Percentiles rank a stretch among this genome's conserved stretches.
These are phyloP conservation scores for Gymnorhina tibicen DNA, from an alignment of 2,113 vertebrate species.

Conservation along the genomic window DNA sequence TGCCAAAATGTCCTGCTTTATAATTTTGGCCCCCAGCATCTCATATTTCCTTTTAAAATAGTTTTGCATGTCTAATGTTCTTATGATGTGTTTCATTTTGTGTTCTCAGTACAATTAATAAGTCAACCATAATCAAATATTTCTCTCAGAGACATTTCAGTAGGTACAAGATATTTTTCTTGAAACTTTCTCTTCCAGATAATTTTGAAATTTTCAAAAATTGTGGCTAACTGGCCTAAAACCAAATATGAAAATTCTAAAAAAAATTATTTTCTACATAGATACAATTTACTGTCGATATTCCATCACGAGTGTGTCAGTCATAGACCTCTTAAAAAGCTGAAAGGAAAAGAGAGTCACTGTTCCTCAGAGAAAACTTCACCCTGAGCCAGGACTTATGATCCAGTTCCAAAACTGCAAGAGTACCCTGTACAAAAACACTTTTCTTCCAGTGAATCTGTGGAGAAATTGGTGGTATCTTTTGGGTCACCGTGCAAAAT, in stretches of 20 bases:
- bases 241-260: not conserved
- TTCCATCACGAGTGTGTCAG: not conserved
- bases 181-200: not conserved
- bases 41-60: conserved; percentile 24
- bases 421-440: not conserved
- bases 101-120: conserved; percentile 33
- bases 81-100: conserved; percentile 44
- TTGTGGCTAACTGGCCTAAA: not conserved
- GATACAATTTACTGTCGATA: not conserved
- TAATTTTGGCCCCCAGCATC: not conserved
- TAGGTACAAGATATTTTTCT: not conserved
- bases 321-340: not conserved
- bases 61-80: not conserved
- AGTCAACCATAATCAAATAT: not conserved
- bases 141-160: not conserved
- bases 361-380: not conserved
- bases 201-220: not conserved
- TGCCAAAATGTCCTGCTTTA: conserved; percentile 1
- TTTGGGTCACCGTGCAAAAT: not conserved
- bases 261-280: not conserved
- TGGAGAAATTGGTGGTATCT: not conserved
- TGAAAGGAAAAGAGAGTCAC: conserved; percentile 2
- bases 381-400: not conserved
- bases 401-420: not conserved
- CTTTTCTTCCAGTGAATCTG: not conserved